Percentiles rank a stretch among this genome's conserved stretches.
Evolutionary conservation across 2,888 invertebrate species (phyloP).

Genomic region (Eupithecia inturbata): DNA sequence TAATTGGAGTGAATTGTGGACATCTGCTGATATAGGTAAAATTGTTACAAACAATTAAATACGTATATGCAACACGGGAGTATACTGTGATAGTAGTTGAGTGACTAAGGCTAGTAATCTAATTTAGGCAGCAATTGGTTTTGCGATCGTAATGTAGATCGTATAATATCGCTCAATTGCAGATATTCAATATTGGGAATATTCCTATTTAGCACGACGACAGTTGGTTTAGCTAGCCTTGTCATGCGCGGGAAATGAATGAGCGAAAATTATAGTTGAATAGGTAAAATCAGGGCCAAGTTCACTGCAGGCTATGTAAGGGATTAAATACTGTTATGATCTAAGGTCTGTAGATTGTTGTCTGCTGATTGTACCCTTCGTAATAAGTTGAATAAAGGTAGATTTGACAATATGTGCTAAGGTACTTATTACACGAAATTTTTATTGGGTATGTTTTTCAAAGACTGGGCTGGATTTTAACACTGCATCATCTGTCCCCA

Average conservation of each 20-base stretch:
- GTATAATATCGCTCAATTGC: neutral
- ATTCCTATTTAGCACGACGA: neutral
- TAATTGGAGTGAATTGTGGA: constrained; percentile 57
- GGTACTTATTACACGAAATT: too few relatives aligned
- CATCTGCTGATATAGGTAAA: constrained; percentile 35
- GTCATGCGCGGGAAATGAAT: constrained; percentile 1
- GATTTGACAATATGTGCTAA: neutral
- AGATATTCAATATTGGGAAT: neutral
- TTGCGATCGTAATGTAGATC: constrained; percentile 3
- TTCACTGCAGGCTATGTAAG: neutral
- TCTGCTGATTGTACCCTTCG: neutral
- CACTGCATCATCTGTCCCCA: too few relatives aligned
- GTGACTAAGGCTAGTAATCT: neutral
- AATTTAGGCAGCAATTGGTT: constrained; percentile 22
- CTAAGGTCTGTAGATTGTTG: neutral
- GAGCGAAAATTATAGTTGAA: constrained; percentile 2
- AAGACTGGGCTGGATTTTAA: too few relatives aligned
- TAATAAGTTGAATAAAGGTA: neutral
- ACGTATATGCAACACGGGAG: neutral
- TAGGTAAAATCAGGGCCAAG: neutral
- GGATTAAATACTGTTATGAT: neutral
- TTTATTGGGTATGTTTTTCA: too few relatives aligned
- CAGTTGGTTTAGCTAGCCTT: neutral
- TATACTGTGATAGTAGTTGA: neutral
- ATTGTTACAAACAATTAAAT: constrained; percentile 15